Evolutionary conservation across 2,113 vertebrate species (phyloP).

Genomic region (Gnathonemus echidnorhynchus): DNA sequence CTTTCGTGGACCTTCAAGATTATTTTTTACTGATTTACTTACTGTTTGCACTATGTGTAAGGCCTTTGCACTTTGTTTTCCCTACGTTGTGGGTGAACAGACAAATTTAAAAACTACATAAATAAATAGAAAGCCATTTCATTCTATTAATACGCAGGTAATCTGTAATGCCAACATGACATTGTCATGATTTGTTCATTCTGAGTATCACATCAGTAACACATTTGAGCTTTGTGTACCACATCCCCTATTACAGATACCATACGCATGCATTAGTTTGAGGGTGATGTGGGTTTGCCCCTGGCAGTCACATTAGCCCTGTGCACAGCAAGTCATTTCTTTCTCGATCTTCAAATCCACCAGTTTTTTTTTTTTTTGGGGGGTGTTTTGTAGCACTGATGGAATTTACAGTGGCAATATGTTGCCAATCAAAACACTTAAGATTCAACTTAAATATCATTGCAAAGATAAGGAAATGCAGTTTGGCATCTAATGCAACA

Average conservation of each 20-base stretch:
- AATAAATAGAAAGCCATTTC: neutral
- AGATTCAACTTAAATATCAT: neutral
- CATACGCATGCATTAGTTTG: neutral
- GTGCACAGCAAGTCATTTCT: neutral
- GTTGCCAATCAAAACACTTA: neutral
- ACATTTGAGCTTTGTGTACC: neutral
- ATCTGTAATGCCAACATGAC: neutral
- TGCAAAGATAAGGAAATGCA: neutral
- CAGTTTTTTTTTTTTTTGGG: neutral
- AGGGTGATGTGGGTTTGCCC: neutral
- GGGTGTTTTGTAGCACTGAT: neutral
- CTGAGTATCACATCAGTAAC: neutral
- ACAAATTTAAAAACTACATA: neutral
- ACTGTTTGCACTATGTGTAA: neutral
- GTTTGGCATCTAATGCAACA: neutral
- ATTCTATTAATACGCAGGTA: neutral
- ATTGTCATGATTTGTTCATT: neutral
- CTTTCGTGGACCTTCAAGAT: neutral
- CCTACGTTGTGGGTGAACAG: neutral
- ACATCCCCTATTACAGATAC: neutral
- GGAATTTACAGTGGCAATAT: neutral
- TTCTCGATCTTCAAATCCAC: neutral
- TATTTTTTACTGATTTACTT: neutral
- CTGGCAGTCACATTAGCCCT: neutral
- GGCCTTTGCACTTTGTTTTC: neutral